Evolutionary conservation across 2,113 vertebrate genomes (phyloP), one percentile per base, ranked within the genome.

Genomic region (Phoenicopterus ruber): DNA sequence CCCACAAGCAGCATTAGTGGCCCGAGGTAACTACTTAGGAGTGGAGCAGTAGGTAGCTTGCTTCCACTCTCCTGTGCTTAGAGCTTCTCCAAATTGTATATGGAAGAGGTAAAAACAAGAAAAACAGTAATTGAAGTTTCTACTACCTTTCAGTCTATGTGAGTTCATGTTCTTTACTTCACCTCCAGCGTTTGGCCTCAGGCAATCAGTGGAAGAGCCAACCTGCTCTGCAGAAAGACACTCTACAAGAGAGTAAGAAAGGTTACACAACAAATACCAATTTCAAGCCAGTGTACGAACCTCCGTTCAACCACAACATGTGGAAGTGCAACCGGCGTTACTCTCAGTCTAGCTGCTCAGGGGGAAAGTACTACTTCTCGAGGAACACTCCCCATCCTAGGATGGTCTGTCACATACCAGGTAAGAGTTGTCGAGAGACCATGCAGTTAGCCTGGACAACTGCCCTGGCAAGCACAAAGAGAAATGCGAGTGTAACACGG

Each of bases 321-420:
- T 31, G 10, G 20, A 19, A 26, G 17, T 6, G 32, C 17, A 32
- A 22, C 3, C 2, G 1, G 7, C 0, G 0, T 7, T 18, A 36
- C 62, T 40, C 67, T 29, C 16, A 8, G 31, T 8, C n/a, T 3
- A n/a, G 38, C 19, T 13, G 42, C 38, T 58, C 70, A 47, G 81
- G 12, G 18, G 65, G 15, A 63, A 71, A 13, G 11, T 96, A 72
- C 63, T 95, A 95, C 80, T 67, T 61, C 22, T 94, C 93, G 79
- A 96, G 98, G 50, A 97, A 98, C 14, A 59, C 85, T 5, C 97
- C 98, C 44, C 98, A 98, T 55, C 96, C 97, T 34, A 92, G 92
- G 77, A 94, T 94, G 66, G 97, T 97, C 31, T 89, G 88, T 54
- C 97, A 98, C 65, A 97, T 98, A 40, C 95, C 82, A 98, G 97